Conservation (phyloP, 2,797 vertebrate species). For the Naso thynnoides region DNA sequence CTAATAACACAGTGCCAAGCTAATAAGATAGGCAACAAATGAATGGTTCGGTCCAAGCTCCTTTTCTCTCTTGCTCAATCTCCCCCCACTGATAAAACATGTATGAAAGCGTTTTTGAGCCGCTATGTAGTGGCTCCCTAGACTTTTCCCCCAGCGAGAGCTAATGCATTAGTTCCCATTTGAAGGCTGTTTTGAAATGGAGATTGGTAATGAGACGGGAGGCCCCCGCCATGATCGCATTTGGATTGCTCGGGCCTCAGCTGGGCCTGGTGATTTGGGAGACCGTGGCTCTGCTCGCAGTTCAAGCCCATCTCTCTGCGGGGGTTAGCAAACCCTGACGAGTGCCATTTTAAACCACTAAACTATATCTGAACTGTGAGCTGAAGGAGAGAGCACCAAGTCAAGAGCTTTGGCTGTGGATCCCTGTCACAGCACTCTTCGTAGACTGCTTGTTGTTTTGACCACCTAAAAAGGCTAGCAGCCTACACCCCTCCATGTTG, state of each 20-base stretch:
- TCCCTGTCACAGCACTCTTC: constrained; percentile 59
- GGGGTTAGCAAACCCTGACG: constrained; percentile 69
- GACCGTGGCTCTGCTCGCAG: constrained; percentile 62
- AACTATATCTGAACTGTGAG: constrained; percentile 77
- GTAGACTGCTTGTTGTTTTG: constrained; percentile 69
- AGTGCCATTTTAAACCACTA: constrained; percentile 71
- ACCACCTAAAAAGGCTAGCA: constrained; percentile 82
- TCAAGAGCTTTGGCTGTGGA: constrained; percentile 69
- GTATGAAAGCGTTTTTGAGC: constrained; percentile 82
- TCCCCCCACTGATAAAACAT: constrained; percentile 80
- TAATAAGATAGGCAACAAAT: constrained; percentile 83
- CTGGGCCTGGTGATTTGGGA: constrained; percentile 77
- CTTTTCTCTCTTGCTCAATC: constrained; percentile 74
- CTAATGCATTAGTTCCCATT: constrained; percentile 85
- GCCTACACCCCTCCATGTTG: constrained; percentile 65
- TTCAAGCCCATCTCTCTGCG: constrained; percentile 75
- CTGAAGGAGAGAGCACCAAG: constrained; percentile 60
- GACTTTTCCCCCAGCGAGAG: constrained; percentile 72
- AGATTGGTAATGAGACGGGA: constrained; percentile 83
- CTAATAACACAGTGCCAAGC: constrained; percentile 84
- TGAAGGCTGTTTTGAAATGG: constrained; percentile 83
- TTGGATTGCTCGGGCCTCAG: constrained; percentile 78
- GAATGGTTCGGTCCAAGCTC: constrained; percentile 77
- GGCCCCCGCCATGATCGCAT: constrained; percentile 78
- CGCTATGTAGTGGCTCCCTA: constrained; percentile 71